Base-by-base conservation (phyloP, 2,888 invertebrate species). In the Epinotia demarniana region DNA sequence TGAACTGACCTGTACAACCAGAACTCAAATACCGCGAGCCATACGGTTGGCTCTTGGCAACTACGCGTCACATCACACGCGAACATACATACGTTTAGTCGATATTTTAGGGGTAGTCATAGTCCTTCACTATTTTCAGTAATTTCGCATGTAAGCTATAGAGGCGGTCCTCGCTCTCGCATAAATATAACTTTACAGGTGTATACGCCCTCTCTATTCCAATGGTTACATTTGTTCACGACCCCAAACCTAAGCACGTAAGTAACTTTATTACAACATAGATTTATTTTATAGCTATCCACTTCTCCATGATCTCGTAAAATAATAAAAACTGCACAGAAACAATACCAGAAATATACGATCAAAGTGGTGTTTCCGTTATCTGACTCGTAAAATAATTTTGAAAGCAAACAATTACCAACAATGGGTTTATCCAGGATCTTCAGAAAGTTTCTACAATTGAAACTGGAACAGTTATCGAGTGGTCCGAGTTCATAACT, bases 401-500 rank as follows among this genome's bases (percentile, higher is more conserved):
- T 75, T 57, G 66, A 72, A 60, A 67, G 43, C 76, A 75, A 72
- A 72, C 66, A 76, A 76, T 76, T 73, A 76, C 72, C 63, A 69
- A 86, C 87, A 85, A 85, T 82, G 81, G 80, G 80, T 79, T 80
- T 78, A 83, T 81, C 80, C 79, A 84, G 77, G 79, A 80, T 78
- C 84, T 83, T 81, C 82, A 83, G 81, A 80, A 80, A 74, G 77
- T 80, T 83, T 80, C 80, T 82, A 84, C 84, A 83, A 87, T 86
- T 86, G 86, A 86, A 88, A 84, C 86, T 79, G 75, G 75, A 78
- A 78, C 77, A 75, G 73, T 78, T 77, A 76, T 72, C 76, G 81
- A 78, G 85, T 82, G 82, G 81, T 82, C 82, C 84, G 84, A 83
- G 85, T 85, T 87, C 86, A 87, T 90, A 90, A 87, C 86, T 88